Conservation (phyloP, 2,797 vertebrate species). For the Dryobates pubescens region DNA sequence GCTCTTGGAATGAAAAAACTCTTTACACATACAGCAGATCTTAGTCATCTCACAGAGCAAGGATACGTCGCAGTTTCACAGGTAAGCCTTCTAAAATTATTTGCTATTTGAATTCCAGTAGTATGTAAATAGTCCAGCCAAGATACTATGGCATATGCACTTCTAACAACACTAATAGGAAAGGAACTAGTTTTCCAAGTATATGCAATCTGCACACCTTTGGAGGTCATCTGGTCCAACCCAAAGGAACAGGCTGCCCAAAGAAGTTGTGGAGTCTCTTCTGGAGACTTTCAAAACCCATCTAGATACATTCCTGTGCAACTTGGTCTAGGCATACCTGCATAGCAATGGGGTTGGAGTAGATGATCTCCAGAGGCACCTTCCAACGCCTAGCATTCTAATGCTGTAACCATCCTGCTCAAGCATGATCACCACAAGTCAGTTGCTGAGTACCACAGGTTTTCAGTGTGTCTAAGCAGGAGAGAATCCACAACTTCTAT, state of each 20-base stretch:
- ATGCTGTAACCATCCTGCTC: background rate
- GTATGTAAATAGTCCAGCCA: background rate
- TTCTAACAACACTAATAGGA: background rate
- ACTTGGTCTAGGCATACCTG: too few species aligned
- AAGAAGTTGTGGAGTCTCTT: too few species aligned
- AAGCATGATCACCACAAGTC: background rate
- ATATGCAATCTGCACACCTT: background rate
- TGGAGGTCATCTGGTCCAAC: too few species aligned
- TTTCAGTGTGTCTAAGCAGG: background rate
- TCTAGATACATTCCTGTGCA: too few species aligned
- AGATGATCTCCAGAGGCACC: too few species aligned
- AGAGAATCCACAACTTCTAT: background rate
- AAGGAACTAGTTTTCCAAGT: background rate
- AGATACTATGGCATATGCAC: background rate
- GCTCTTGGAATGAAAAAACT: slow-evolving; percentile 83
- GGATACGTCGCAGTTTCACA: slow-evolving; percentile 82
- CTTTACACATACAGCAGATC: slow-evolving; percentile 83
- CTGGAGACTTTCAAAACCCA: too few species aligned
- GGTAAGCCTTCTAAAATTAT: slow-evolving; percentile 74
- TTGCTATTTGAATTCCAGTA: background rate
- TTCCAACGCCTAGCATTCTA: too few species aligned
- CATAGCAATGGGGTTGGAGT: too few species aligned
- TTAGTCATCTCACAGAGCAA: slow-evolving; percentile 81
- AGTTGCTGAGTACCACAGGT: background rate
- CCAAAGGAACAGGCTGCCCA: too few species aligned